Percentiles rank a stretch among this genome's conserved stretches.
Evolutionary conservation across 1,140 invertebrate species (phyloP).

Genomic region (Laupala kohalensis): DNA sequence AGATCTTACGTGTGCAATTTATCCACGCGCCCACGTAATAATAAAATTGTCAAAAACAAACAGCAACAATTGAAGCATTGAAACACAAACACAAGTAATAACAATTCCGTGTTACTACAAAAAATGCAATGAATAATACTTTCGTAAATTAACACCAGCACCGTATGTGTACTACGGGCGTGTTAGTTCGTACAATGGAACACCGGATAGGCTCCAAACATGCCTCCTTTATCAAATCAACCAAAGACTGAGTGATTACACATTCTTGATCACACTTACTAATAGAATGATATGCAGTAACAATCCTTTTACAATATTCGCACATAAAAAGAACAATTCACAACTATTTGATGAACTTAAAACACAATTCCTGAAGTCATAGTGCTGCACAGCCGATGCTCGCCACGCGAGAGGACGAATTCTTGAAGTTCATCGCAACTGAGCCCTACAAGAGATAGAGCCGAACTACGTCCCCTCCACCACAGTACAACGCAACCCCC

Average conservation of each 20-base stretch:
- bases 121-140: too few relatives aligned
- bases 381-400: background rate
- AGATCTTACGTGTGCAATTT: too few relatives aligned
- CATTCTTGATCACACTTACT: too few relatives aligned
- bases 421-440: background rate
- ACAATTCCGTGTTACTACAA: too few relatives aligned
- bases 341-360: background rate
- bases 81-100: too few relatives aligned
- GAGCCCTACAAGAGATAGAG: background rate
- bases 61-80: too few relatives aligned
- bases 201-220: background rate
- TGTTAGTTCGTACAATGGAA: background rate
- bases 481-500: background rate
- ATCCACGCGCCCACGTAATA: too few relatives aligned
- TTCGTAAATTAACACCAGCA: too few relatives aligned
- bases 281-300: background rate
- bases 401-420: background rate
- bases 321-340: background rate
- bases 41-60: too few relatives aligned
- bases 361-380: background rate
- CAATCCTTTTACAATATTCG: background rate
- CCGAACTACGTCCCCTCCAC: background rate
- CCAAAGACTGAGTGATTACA: background rate
- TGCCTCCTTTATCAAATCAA: background rate
- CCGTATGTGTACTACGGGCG: too few relatives aligned